These are phyloP conservation scores for Morbakka virulenta DNA, from an alignment of 30 jellyfish, hydroid and myxozoan genomes.

Conservation along the genomic window DNA sequence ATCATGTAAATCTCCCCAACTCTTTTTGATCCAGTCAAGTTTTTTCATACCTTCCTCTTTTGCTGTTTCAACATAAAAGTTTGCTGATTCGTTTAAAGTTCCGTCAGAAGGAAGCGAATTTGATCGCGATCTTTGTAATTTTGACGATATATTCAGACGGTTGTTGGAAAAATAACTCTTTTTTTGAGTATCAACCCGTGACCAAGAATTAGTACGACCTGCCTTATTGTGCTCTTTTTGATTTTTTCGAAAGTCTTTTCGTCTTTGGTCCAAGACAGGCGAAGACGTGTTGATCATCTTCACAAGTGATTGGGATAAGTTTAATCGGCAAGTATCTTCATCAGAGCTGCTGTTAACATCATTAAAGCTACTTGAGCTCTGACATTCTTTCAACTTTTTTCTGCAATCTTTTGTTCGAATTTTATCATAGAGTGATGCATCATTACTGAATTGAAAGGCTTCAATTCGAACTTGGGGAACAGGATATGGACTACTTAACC, in stretches of 20 bases:
- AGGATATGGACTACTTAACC: neutral
- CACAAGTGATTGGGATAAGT: no score
- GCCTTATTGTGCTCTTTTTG: neutral
- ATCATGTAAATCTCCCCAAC: conserved; percentile 27
- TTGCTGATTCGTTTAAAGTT: neutral
- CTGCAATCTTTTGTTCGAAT: no score
- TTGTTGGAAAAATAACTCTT: no score
- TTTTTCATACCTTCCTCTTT: neutral
- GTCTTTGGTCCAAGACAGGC: neutral
- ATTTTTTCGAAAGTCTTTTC: neutral
- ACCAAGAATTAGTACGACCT: neutral
- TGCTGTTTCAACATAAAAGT: neutral
- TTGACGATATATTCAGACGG: neutral
- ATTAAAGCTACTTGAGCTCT: no score
- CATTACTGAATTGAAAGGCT: neutral
- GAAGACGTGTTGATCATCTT: no score
- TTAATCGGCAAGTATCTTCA: no score
- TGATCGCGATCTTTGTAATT: neutral
- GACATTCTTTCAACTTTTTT: no score
- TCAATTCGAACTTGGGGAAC: neutral
- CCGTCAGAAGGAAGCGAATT: neutral
- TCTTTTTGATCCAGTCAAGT: neutral
- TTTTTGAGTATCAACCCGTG: neutral
- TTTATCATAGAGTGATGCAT: no score
- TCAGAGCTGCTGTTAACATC: conserved; percentile 10